These are phyloP conservation scores for Lepidonotus clava DNA, from an alignment of 2,888 invertebrate genomes.

Conservation along the genomic window DNA sequence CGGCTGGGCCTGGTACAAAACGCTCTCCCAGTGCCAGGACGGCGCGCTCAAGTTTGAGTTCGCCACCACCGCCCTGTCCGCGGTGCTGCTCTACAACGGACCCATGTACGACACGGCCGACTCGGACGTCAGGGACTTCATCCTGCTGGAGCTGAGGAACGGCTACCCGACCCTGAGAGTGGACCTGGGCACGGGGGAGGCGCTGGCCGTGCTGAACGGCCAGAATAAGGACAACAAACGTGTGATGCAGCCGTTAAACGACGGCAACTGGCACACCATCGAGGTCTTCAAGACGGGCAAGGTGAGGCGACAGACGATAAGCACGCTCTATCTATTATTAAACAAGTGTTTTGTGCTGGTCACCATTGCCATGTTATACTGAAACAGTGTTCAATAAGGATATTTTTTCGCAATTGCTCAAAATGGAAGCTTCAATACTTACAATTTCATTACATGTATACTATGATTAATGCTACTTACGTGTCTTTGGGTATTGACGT, in stretches of 20 bases:
- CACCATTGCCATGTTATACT: no score
- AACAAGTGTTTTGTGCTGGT: no score
- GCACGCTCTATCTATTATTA: no score
- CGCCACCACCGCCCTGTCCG: constrained; percentile 91
- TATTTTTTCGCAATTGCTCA: no score
- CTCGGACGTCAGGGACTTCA: constrained; percentile 9
- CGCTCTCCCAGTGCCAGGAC: constrained; percentile 90
- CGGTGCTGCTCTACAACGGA: constrained; percentile 96
- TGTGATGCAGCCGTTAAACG: constrained; percentile 84
- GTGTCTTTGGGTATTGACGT: no score
- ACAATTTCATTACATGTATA: no score
- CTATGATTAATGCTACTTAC: no score
- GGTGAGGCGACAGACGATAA: constrained; percentile 68
- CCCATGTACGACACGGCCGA: constrained; percentile 84
- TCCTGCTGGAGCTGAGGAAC: constrained; percentile 89
- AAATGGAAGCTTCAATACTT: no score
- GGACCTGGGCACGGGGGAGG: constrained; percentile 87
- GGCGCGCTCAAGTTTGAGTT: constrained; percentile 97
- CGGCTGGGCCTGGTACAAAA: constrained; percentile 99
- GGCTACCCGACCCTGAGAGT: constrained; percentile 93
- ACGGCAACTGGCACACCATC: constrained; percentile 96
- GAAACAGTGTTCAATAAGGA: no score
- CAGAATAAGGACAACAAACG: constrained; percentile 64
- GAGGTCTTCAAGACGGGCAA: constrained; percentile 87
- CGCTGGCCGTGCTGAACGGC: constrained; percentile 46